These are phyloP conservation scores for Pantelozetes paolii DNA, from an alignment of 2,888 invertebrate species.

Conservation along the genomic window DNA sequence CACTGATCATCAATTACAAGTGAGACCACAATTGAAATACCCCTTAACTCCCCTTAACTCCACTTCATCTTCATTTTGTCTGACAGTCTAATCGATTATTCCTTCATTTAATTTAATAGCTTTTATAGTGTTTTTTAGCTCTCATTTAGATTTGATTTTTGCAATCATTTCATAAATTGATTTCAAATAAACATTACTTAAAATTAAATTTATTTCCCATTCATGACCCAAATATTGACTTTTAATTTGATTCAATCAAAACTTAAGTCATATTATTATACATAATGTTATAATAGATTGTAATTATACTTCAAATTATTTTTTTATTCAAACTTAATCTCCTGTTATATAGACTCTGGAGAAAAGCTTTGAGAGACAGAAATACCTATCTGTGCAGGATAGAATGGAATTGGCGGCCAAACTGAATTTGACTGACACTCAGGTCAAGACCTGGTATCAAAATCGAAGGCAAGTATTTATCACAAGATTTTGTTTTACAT, in stretches of 20 bases:
- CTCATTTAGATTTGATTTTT: background rate
- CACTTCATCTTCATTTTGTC: slow-evolving; percentile 27
- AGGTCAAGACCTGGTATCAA: slow-evolving; percentile 99
- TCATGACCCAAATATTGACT: slow-evolving; percentile 19
- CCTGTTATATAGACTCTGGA: slow-evolving; percentile 65
- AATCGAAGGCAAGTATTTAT: slow-evolving; percentile 74
- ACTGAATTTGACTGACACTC: slow-evolving; percentile 91
- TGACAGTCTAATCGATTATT: slow-evolving; percentile 31
- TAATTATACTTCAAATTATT: background rate
- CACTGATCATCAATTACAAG: slow-evolving; percentile 92
- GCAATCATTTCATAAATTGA: background rate
- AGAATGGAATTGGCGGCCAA: slow-evolving; percentile 90
- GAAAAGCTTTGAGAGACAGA: slow-evolving; percentile 93
- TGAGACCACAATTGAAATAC: slow-evolving; percentile 33
- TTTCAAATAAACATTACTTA: background rate
- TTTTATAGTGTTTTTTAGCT: background rate
- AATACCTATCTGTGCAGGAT: slow-evolving; percentile 94
- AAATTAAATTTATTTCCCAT: background rate
- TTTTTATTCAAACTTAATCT: slow-evolving; percentile 14
- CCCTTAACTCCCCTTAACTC: slow-evolving; percentile 44
- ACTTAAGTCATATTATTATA: background rate
- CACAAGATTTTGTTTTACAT: background rate
- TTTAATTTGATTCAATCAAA: slow-evolving; percentile 21
- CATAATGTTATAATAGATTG: too few relatives aligned
- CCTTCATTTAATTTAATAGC: slow-evolving; percentile 13